Conservation (phyloP, 1,140 invertebrate species). For the Aphaenogaster rudis region DNA sequence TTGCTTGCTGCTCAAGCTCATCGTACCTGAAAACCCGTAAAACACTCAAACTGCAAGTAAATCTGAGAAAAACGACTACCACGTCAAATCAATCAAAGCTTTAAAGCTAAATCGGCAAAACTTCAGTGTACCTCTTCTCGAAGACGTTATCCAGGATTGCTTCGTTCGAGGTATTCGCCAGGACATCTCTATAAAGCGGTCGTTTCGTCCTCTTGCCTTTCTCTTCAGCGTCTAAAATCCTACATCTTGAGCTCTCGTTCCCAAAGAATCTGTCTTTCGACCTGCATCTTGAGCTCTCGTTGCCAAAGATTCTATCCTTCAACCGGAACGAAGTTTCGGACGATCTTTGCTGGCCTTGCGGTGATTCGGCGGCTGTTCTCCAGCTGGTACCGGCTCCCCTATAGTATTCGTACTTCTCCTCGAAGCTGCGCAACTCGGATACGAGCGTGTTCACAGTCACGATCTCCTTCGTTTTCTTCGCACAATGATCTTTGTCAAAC, state of each 20-base stretch:
- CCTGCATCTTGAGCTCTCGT: not conserved
- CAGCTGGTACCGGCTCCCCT: slow-evolving; percentile 1
- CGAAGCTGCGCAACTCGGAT: slow-evolving; percentile 70
- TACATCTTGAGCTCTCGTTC: not conserved
- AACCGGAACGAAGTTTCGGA: not conserved
- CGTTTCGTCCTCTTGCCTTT: slow-evolving; percentile 59
- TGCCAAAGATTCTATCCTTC: not conserved
- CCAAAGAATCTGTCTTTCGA: not conserved
- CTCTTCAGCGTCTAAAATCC: not conserved
- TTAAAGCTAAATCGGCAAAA: slow-evolving; percentile 29
- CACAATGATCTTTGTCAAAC: slow-evolving; percentile 78
- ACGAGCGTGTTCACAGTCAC: slow-evolving; percentile 69
- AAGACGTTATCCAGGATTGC: slow-evolving; percentile 67
- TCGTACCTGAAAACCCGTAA: slow-evolving; percentile 73
- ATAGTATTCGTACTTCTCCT: slow-evolving; percentile 59
- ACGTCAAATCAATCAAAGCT: not conserved
- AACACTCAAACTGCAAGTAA: not conserved
- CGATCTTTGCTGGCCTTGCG: not conserved
- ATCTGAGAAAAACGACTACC: not conserved
- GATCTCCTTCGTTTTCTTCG: slow-evolving; percentile 70
- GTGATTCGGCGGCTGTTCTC: not conserved
- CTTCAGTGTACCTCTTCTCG: slow-evolving; percentile 67
- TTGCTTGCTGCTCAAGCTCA: slow-evolving; percentile 83
- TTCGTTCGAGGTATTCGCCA: slow-evolving; percentile 69
- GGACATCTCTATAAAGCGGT: slow-evolving; percentile 79